Base-by-base conservation (phyloP, 30 jellyfish, hydroid and myxozoan genomes). In the Calvadosia cruxmelitensis region DNA sequence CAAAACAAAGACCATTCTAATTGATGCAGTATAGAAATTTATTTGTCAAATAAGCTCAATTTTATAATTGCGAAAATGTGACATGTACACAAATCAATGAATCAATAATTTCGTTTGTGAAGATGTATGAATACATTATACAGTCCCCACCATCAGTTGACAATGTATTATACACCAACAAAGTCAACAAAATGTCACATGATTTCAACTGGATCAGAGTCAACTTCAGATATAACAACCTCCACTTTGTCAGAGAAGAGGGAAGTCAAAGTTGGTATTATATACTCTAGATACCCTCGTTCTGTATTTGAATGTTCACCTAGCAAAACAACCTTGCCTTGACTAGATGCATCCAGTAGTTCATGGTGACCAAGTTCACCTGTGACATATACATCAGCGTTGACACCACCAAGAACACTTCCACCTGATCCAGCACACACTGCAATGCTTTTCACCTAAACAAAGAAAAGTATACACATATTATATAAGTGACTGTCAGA, bases 381-480 rank as follows among this genome's bases (percentile, higher is more conserved):
- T 16, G 99, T 72, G 28, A 92, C 34, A 75, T 72, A 83, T 7
- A 84, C 84, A 49, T 79, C 94, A 0, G 93, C 94, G 25, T 53
- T 33, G 29, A 84, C 94, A 7, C 96, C 95, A 20, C 71, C 69
- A 64, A 92, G 75, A 51, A 92, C 76, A 49, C 83, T 70, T 31
- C 93, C 89, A 5, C 99, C 99, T 13, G 99, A 84, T 24, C 99
- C 99, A 69, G 99, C 96, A 67, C 96, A 84, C 33, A 75, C 89
- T 0, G 96, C 99, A 26, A 92, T 86, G 15, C 77, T 79, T 28
- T 61, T 20, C 7, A 92, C 77, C 99, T 91, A 63, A 1, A 68
- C 50, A 27, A 13, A 16, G 30, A 27, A 31, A 28, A n/a, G 30
- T 7, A 35, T 29, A 15, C 31, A 29, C n/a, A 50, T 48, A 48